A percentile compares a stretch with the other conserved stretches of the same genome.
phyloP scores from a whole-genome alignment of 2,888 invertebrate species.

The Synergus gifuensis region DNA sequence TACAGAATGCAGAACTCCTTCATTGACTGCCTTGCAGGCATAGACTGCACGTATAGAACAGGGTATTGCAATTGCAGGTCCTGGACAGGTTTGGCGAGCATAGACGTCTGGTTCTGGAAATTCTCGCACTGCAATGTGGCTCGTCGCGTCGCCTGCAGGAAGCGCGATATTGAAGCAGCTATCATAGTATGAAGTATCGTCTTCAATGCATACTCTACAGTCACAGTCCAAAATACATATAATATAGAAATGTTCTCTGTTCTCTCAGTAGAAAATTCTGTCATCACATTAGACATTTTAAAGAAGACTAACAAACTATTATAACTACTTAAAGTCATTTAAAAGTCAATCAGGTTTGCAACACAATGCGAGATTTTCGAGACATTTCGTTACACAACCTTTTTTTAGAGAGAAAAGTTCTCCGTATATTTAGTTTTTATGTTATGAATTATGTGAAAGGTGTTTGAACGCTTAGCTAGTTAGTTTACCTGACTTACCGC shows the following conservation, averaged over 20 bases:
- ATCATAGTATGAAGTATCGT: background rate
- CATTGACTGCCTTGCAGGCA: conserved; percentile 29
- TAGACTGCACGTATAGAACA: conserved; percentile 38
- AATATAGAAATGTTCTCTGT: background rate
- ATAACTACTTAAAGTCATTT: no score
- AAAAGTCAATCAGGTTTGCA: no score
- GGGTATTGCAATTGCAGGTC: conserved; percentile 32
- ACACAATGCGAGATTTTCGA: no score
- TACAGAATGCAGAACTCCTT: conserved; percentile 5
- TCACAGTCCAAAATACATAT: background rate
- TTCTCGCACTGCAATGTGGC: conserved; percentile 4
- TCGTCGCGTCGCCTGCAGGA: conserved; percentile 3
- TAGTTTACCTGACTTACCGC: background rate
- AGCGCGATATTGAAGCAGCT: background rate
- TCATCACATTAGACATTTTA: no score
- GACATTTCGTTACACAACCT: no score
- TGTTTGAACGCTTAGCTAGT: background rate
- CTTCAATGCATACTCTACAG: background rate
- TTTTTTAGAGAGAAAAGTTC: no score
- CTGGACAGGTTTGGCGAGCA: conserved; percentile 21
- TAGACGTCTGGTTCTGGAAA: background rate
- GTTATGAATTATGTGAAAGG: background rate
- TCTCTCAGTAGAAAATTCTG: no score
- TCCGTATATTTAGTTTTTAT: background rate
- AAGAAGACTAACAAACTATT: no score